Base-by-base conservation (phyloP, 2,797 vertebrate genomes). In the Coilia nasus region DNA sequence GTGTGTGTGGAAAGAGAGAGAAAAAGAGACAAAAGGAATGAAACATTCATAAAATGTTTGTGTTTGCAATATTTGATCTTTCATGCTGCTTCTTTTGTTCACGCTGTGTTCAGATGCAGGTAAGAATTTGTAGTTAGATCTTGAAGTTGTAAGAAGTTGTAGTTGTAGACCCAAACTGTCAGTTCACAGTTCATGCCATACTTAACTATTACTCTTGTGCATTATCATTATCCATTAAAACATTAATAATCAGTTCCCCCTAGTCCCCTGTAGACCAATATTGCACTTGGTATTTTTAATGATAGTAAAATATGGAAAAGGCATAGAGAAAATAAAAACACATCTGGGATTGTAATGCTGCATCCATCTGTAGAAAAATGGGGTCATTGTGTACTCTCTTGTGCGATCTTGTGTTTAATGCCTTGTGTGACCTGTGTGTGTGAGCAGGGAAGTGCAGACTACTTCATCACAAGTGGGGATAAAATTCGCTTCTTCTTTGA, bases 401-500 rank as follows among this genome's bases (percentile, higher is more conserved):
- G 25, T 35, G 64, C 31, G 64, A 15, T 31, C 25, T 28, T 35
- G 14, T 71, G 64, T 71, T 71, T 28, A 25, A 64, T 25, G 28
- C 50, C 71, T 6, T 44, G 12, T 75, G 25, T 90, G 83, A 84
- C 84, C 86, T 78, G 31, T 78, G 71, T 78, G 17, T 78, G 31
- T 54, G 81, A 86, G 31, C 88, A 99, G 98, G 97, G 97, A 85
- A 97, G 92, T 75, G 93, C 96, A 0, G 97, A 99, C 86, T 99
- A 99, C 93, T 99, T 99, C 91, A 93, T 99, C 85, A 97, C 92
- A 90, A 99, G 98, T 0, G 98, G 98, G 50, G 98, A 99, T 94
- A 97, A 99, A 93, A 96, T 99, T 84, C 92, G 97, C 23, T 99
- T 97, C 93, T 99, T 99, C 96, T 99, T 99, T 89, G 98, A 99